Percentiles rank a stretch among this genome's conserved stretches.
These are phyloP conservation scores for Ditylenchus dipsaci DNA, from an alignment of 1,140 invertebrate genomes.

Conservation along the genomic window DNA sequence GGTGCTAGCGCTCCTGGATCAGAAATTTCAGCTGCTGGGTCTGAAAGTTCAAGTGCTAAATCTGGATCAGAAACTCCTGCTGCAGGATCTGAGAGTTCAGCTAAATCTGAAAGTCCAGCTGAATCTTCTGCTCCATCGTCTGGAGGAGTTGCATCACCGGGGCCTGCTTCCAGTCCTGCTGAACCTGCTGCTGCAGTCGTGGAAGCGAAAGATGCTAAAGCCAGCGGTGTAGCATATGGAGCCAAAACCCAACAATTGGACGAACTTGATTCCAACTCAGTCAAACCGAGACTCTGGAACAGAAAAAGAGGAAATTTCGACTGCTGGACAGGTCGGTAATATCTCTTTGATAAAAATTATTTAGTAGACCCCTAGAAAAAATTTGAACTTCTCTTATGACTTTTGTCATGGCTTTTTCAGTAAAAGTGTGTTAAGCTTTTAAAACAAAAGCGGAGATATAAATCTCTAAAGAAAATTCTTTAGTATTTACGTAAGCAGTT, in stretches of 20 bases:
- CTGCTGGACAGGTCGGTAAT: too few relatives aligned
- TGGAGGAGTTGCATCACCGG: not conserved
- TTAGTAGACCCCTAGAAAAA: too few relatives aligned
- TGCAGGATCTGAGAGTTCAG: not conserved
- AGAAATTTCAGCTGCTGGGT: not conserved
- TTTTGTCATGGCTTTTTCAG: too few relatives aligned
- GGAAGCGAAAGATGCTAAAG: not conserved
- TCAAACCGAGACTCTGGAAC: not conserved
- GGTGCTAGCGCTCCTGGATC: not conserved
- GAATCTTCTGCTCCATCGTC: not conserved
- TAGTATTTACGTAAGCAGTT: too few relatives aligned
- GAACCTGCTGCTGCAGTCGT: not conserved
- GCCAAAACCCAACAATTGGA: slow-evolving; percentile 8
- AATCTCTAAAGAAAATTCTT: too few relatives aligned
- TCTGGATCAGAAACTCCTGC: not conserved
- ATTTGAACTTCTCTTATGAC: too few relatives aligned
- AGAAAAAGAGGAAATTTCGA: too few relatives aligned
- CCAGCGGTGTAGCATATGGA: not conserved
- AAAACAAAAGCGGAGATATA: too few relatives aligned
- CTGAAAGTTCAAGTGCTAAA: not conserved
- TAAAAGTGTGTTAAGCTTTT: too few relatives aligned
- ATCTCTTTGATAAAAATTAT: too few relatives aligned
- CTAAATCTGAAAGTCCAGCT: not conserved
- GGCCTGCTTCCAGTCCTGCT: not conserved
- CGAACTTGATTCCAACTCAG: not conserved